phyloP scores from a whole-genome alignment of 2,888 invertebrate species.

The Imbricaverruca yamaguchii region DNA sequence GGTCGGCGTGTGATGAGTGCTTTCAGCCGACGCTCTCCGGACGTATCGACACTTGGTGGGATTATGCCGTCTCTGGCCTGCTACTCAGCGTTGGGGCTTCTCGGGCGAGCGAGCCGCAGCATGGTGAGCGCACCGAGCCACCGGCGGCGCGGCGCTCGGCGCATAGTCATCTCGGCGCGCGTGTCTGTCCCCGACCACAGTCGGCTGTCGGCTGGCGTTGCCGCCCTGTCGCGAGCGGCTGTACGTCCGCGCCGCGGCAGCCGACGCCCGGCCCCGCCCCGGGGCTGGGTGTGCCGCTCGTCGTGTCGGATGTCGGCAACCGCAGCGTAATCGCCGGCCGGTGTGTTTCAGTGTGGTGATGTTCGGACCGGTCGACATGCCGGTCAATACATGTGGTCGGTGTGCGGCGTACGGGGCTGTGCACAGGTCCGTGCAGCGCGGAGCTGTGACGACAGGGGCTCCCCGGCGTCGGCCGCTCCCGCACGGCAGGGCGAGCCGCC shows the following conservation, averaged over 20 bases:
- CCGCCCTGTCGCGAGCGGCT: background rate
- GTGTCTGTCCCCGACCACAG: no score
- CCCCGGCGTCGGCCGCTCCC: no score
- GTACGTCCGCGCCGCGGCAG: background rate
- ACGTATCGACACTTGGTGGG: no score
- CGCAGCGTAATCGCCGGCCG: background rate
- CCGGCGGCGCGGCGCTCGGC: no score
- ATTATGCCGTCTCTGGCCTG: no score
- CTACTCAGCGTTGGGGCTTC: no score
- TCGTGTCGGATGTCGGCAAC: background rate
- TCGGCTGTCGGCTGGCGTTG: background rate
- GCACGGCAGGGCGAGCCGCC: no score
- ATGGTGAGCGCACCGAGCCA: no score
- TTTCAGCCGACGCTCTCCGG: background rate
- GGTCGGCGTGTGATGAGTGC: background rate
- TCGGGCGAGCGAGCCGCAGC: no score
- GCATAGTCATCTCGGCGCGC: no score
- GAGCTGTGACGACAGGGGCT: no score
- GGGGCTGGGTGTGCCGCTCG: background rate
- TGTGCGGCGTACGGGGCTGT: background rate
- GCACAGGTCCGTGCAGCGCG: no score
- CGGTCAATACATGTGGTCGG: background rate
- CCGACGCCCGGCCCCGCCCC: background rate
- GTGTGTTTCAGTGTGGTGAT: background rate
- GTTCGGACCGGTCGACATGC: background rate